These are phyloP conservation scores for Antechinus stuartii DNA, from an alignment of 2,113 vertebrate genomes.

Conservation along the genomic window DNA sequence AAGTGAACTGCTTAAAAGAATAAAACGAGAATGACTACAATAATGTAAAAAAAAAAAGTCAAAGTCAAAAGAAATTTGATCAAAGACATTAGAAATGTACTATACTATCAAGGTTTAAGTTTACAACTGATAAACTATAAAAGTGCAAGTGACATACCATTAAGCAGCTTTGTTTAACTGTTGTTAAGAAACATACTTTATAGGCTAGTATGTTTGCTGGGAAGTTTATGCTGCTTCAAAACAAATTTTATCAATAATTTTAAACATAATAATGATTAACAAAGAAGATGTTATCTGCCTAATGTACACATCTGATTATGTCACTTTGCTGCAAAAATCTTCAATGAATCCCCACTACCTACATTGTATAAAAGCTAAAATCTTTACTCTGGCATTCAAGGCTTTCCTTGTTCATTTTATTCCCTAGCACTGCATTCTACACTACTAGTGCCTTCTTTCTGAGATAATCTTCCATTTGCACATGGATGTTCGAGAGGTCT, in stretches of 20 bases:
- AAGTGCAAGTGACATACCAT: neutral
- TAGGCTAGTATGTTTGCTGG: neutral
- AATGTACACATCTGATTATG: neutral
- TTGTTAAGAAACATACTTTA: neutral
- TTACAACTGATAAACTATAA: neutral
- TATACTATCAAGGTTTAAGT: neutral
- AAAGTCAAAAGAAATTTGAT: neutral
- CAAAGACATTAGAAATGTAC: neutral
- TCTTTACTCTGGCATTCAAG: conserved; percentile 29
- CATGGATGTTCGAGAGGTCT: no score
- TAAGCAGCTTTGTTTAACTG: neutral
- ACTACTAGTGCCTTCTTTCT: neutral
- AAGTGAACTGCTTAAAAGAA: neutral
- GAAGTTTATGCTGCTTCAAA: neutral
- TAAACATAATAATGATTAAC: neutral
- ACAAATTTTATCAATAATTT: neutral
- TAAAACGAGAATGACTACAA: neutral
- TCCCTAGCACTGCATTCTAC: neutral
- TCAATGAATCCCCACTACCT: conserved; percentile 20
- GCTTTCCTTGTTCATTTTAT: neutral
- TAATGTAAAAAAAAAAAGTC: neutral
- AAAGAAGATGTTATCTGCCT: neutral
- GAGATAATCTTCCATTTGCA: neutral
- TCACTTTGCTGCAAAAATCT: conserved; percentile 32
- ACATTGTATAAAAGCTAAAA: conserved; percentile 41